Percentiles rank a stretch among this genome's conserved stretches.
Conservation (phyloP, 53 echinoderm and acorn worm species). For the Astropecten irregularis region DNA sequence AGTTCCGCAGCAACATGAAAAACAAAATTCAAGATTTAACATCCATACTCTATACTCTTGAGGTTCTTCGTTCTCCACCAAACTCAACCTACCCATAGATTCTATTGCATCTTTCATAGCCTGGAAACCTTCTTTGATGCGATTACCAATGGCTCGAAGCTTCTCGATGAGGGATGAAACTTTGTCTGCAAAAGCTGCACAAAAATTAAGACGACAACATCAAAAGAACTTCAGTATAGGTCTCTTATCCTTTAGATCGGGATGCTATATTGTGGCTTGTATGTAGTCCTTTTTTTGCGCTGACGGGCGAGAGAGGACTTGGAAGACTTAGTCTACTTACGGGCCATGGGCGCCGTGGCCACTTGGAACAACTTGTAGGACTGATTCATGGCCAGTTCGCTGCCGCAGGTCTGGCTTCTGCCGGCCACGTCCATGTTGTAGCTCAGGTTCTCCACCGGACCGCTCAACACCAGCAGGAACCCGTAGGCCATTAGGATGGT, state of each 20-base stretch:
- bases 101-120: conserved; percentile 60
- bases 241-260: too few species aligned
- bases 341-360: conserved; percentile 78
- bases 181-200: conserved; percentile 66
- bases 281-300: too few species aligned
- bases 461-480: conserved; percentile 77
- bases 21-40: too few species aligned
- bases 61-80: too few species aligned
- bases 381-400: conserved; percentile 88
- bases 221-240: not conserved
- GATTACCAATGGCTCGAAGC: conserved; percentile 40
- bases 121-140: conserved; percentile 54
- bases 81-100: conserved; percentile 67
- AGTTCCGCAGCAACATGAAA: too few species aligned
- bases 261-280: too few species aligned
- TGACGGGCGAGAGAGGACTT: too few species aligned
- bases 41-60: too few species aligned
- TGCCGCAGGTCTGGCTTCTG: conserved; percentile 82
- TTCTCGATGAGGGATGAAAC: conserved; percentile 53
- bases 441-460: conserved; percentile 86
- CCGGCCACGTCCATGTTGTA: conserved; percentile 86
- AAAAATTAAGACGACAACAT: not conserved
- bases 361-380: conserved; percentile 75
- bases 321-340: too few species aligned
- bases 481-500: conserved; percentile 86